Conservation (phyloP, 2,797 vertebrate species). For the Mormyrus proboscirostris region DNA sequence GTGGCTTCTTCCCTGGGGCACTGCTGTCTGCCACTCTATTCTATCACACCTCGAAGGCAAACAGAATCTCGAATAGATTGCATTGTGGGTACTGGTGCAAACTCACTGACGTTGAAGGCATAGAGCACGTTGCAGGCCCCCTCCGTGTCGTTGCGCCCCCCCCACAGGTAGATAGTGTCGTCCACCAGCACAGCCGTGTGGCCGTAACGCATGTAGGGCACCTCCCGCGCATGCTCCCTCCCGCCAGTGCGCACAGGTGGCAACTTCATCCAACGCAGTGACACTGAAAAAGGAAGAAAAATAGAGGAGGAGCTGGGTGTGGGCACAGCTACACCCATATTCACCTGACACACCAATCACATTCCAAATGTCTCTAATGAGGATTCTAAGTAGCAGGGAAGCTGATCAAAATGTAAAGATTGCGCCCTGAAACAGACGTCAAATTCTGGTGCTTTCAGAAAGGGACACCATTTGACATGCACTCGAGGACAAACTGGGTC, state of each 20-base stretch:
- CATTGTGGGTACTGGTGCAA: not conserved
- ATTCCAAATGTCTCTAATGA: not conserved
- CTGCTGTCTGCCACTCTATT: not conserved
- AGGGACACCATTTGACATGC: not conserved
- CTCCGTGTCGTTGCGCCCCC: conserved; percentile 92
- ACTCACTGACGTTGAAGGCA: conserved; percentile 94
- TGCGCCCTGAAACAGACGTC: not conserved
- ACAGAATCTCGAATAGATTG: not conserved
- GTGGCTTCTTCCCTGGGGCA: not conserved
- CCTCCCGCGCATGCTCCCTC: conserved; percentile 75
- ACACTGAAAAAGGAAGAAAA: conserved; percentile 65
- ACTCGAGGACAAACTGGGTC: not conserved
- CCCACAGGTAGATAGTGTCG: conserved; percentile 93
- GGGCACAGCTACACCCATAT: not conserved
- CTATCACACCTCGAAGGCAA: not conserved
- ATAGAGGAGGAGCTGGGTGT: not conserved
- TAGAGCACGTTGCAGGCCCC: conserved; percentile 97
- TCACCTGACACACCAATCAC: not conserved
- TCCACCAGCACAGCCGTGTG: conserved; percentile 95
- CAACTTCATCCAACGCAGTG: conserved; percentile 91
- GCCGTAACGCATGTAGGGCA: conserved; percentile 97
- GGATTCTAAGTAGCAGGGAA: not conserved
- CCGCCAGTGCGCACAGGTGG: conserved; percentile 78
- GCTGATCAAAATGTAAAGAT: not conserved
- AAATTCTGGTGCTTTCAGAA: not conserved